These are phyloP conservation scores for Eucidaris tribuloides DNA, from an alignment of 35 echinoderm and acorn worm species.

Conservation along the genomic window DNA sequence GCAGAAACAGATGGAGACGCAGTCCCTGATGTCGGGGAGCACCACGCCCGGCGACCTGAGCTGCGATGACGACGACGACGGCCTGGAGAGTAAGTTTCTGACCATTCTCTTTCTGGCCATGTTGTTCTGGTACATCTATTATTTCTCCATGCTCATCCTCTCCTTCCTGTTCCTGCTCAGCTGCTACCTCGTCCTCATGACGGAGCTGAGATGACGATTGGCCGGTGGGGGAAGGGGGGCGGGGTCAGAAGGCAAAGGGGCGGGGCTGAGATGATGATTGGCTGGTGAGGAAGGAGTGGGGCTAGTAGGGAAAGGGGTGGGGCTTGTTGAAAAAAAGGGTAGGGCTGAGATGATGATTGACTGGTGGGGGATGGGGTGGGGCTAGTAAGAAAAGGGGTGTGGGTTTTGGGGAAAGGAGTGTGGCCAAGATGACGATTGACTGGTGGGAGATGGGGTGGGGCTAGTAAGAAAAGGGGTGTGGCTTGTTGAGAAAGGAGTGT, in stretches of 20 bases:
- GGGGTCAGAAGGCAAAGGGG: not conserved
- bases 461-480: not conserved
- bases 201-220: slow-evolving; percentile 93
- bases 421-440: not conserved
- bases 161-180: slow-evolving; percentile 87
- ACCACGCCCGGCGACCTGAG: slow-evolving; percentile 69
- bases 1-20: slow-evolving; percentile 88
- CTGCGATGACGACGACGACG: slow-evolving; percentile 79
- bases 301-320: not conserved
- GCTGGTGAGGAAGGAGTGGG: not conserved
- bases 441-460: not conserved
- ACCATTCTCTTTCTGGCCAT: slow-evolving; percentile 89
- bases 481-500: not conserved
- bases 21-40: slow-evolving; percentile 68
- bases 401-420: not conserved
- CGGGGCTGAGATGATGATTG: not conserved
- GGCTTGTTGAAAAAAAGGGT: too few species aligned
- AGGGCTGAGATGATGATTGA: not conserved
- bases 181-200: slow-evolving; percentile 76
- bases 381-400: not conserved
- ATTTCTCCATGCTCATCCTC: slow-evolving; percentile 80
- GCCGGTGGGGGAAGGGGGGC: slow-evolving; percentile 9
- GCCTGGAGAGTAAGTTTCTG: slow-evolving; percentile 98
- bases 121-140: slow-evolving; percentile 93
- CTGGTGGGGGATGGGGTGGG: not conserved